phyloP scores from a whole-genome alignment of 2,113 vertebrate species.

The Laterallus jamaicensis region DNA sequence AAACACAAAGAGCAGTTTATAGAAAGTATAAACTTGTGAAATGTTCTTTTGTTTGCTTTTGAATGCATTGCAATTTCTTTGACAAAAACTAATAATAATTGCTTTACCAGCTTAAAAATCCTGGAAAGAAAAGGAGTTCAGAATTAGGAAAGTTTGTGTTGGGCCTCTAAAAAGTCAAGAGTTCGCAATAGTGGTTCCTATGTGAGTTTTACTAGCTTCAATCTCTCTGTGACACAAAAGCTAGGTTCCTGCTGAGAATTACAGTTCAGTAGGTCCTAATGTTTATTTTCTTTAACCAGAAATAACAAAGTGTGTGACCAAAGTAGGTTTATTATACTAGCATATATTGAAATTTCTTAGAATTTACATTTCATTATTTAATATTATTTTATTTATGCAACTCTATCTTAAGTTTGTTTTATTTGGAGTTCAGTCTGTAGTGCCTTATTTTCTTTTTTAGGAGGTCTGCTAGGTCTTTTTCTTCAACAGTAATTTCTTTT shows the following conservation, averaged over 20 bases:
- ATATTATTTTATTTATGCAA: conserved; percentile 57
- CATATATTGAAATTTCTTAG: conserved; percentile 14
- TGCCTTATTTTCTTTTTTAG: not conserved
- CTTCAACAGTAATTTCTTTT: not conserved
- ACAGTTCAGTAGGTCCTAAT: not conserved
- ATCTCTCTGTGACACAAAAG: not conserved
- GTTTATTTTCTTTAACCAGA: conserved; percentile 44
- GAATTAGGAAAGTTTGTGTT: not conserved
- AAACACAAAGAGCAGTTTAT: not conserved
- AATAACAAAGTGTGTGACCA: not conserved
- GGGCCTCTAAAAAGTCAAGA: not conserved
- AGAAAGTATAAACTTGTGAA: not conserved
- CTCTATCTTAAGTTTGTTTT: conserved; percentile 44
- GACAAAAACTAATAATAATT: not conserved
- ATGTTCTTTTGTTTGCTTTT: not conserved
- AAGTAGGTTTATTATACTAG: conserved; percentile 2
- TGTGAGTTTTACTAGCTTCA: not conserved
- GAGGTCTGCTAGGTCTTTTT: not conserved
- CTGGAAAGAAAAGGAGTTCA: not conserved
- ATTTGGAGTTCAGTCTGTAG: conserved; percentile 3
- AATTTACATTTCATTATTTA: conserved; percentile 56
- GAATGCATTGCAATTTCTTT: not conserved
- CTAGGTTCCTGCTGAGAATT: conserved; percentile 11
- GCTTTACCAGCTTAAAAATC: not conserved
- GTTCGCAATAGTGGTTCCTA: not conserved